These are phyloP conservation scores for Onychomys torridus DNA, from an alignment of 2,797 vertebrate species.

Conservation along the genomic window DNA sequence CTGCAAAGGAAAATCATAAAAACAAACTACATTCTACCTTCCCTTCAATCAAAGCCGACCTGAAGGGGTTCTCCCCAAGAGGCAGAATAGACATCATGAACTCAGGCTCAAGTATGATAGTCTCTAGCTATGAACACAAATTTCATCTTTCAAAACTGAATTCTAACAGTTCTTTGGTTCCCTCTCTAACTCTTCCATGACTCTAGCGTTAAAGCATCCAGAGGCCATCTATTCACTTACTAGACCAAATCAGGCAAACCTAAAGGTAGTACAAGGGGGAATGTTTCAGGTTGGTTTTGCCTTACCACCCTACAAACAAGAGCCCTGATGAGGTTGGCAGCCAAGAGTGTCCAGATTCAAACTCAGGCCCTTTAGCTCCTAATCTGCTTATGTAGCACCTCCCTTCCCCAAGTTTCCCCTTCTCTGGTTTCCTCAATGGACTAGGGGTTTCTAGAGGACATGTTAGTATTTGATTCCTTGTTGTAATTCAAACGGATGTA, in stretches of 20 bases:
- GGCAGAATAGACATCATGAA: not conserved
- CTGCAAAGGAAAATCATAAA: slow-evolving; percentile 18
- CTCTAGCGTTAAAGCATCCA: slow-evolving; percentile 41
- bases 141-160: slow-evolving; percentile 79
- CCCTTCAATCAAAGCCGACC: not conserved
- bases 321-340: not conserved
- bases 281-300: not conserved
- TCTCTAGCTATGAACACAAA: slow-evolving; percentile 73
- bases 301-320: not conserved
- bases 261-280: not conserved
- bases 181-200: slow-evolving; percentile 20
- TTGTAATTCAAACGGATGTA: not conserved
- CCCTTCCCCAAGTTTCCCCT: fast-evolving
- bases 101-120: slow-evolving; percentile 62
- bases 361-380: not conserved
- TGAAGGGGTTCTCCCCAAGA: slow-evolving; percentile 49
- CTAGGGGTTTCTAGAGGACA: not conserved
- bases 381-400: not conserved
- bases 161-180: slow-evolving; percentile 59
- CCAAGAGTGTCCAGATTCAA: not conserved
- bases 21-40: not conserved
- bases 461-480: not conserved
- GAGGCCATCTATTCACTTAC: not conserved
- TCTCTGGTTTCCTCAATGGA: not conserved
- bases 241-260: slow-evolving; percentile 21